Evolutionary conservation across 2,797 vertebrate species (phyloP).

Genomic region (Cottoperca gobio): DNA sequence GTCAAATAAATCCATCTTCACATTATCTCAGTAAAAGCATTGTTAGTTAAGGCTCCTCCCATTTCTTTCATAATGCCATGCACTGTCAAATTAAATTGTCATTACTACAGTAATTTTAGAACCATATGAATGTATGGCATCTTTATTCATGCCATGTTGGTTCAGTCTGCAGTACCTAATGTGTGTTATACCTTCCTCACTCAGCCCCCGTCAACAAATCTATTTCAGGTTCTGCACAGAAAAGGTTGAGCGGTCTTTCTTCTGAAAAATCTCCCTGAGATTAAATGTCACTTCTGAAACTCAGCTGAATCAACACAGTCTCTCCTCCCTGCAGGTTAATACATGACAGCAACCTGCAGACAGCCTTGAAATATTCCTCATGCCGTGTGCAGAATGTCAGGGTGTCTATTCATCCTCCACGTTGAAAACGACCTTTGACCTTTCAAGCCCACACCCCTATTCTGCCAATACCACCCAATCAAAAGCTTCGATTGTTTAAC

Average conservation of each 20-base stretch:
- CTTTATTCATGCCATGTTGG: background rate
- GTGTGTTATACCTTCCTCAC: constrained; percentile 14
- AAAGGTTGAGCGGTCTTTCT: constrained; percentile 46
- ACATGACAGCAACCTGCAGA: constrained; percentile 17
- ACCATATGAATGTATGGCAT: background rate
- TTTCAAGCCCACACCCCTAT: constrained; percentile 38
- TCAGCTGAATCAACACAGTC: constrained; percentile 58
- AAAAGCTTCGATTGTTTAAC: constrained; percentile 74
- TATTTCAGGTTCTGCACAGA: constrained; percentile 54
- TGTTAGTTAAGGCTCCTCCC: background rate
- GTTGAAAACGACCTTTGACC: constrained; percentile 66
- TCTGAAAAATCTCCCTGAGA: constrained; percentile 51
- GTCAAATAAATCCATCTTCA: background rate
- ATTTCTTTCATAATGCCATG: background rate
- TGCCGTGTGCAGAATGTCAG: constrained; percentile 65
- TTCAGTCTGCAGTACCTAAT: constrained; percentile 15
- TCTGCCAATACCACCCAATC: constrained; percentile 62
- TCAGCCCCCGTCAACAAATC: constrained; percentile 49
- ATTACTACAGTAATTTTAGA: background rate
- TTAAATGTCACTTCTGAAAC: constrained; percentile 68
- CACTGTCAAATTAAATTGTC: background rate
- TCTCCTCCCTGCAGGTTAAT: constrained; percentile 20
- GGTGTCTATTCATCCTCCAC: constrained; percentile 62
- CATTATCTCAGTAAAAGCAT: background rate
- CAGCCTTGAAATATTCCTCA: constrained; percentile 50